These are phyloP conservation scores for Clarias gariepinus DNA, from an alignment of 2,113 vertebrate genomes.

Conservation along the genomic window DNA sequence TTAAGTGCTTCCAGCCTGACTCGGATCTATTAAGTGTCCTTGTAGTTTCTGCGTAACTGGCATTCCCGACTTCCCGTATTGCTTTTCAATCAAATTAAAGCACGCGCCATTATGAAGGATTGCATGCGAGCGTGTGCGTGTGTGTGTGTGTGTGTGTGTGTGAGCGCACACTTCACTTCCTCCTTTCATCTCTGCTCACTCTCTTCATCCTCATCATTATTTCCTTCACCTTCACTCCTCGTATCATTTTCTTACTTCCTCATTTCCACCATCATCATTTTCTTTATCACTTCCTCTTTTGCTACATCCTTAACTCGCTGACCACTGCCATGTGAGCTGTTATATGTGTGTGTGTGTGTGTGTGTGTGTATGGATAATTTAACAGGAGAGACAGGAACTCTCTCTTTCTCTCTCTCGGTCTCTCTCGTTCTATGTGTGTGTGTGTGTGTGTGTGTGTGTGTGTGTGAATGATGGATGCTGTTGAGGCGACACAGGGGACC, in stretches of 20 bases:
- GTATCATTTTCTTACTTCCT: neutral
- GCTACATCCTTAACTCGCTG: neutral
- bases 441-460: neutral
- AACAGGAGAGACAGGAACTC: too few species aligned
- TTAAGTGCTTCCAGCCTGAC: neutral
- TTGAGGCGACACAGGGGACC: constrained; percentile 18
- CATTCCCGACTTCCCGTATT: neutral
- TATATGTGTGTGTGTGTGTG: constrained; percentile 15
- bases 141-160: neutral
- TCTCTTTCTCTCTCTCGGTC: too few species aligned
- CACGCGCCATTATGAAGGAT: neutral
- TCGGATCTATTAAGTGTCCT: neutral
- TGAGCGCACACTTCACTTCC: neutral
- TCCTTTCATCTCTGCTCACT: neutral
- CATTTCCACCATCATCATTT: neutral
- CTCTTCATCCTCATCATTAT: neutral
- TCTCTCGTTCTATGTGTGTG: too few species aligned
- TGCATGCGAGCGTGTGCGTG: neutral
- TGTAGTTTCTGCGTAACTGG: constrained; percentile 9
- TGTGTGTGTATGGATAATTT: neutral
- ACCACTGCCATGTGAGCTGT: neutral
- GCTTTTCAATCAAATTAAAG: constrained; percentile 3
- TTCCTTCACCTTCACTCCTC: neutral
- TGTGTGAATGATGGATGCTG: constrained; percentile 37
- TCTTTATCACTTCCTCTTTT: neutral